phyloP scores from a whole-genome alignment of 2,888 invertebrate genomes.

The Thymelicus sylvestris region DNA sequence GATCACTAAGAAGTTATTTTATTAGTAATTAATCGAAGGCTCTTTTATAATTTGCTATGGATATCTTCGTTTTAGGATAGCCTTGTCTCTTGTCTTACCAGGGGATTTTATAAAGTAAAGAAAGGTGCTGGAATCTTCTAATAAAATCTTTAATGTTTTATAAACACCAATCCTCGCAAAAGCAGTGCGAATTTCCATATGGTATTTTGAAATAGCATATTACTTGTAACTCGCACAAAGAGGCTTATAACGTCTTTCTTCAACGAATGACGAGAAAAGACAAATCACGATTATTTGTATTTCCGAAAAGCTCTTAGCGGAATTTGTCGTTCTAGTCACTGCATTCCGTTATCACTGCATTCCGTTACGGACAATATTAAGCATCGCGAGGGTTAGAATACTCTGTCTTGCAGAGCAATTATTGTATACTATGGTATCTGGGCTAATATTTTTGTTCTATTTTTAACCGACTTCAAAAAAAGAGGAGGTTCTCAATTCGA shows the following conservation, averaged over 20 bases:
- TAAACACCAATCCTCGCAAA: neutral
- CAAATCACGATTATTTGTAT: neutral
- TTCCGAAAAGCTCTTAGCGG: slow-evolving; percentile 6
- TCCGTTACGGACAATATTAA: neutral
- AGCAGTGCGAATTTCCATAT: neutral
- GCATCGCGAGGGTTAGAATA: neutral
- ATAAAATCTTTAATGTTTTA: no score
- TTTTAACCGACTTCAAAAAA: no score
- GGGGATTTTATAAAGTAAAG: no score
- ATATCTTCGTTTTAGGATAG: no score
- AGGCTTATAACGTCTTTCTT: slow-evolving; percentile 1
- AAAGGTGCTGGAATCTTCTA: no score
- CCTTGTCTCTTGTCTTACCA: no score
- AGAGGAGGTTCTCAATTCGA: no score
- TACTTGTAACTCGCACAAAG: neutral
- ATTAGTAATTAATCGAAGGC: no score
- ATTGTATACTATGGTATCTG: neutral
- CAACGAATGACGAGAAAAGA: neutral
- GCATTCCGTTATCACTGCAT: neutral
- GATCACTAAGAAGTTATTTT: no score
- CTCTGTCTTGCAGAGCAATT: neutral
- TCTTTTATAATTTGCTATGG: no score
- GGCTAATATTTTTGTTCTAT: no score
- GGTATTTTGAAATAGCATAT: neutral
- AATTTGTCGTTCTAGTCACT: neutral